Percentiles rank a stretch among this genome's conserved stretches.
These are phyloP conservation scores for Bibio marci DNA, from an alignment of 2,888 invertebrate genomes.

Conservation along the genomic window DNA sequence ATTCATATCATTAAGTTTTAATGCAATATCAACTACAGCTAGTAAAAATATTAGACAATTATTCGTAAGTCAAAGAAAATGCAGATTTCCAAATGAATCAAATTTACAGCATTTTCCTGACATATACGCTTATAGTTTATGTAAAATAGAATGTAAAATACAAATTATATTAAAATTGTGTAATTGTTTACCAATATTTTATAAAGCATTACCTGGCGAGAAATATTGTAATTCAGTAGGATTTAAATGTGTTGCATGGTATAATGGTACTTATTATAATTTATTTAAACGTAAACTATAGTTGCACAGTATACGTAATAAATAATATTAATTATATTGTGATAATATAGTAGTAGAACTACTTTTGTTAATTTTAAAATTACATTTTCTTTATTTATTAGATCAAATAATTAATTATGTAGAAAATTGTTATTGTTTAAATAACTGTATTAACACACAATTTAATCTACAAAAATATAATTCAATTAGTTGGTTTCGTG, in stretches of 20 bases:
- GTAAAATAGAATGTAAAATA: slow-evolving; percentile 10
- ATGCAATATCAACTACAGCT: slow-evolving; percentile 8
- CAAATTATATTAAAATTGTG: slow-evolving; percentile 8
- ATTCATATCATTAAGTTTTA: slow-evolving; percentile 9
- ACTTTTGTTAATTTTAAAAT: too few species aligned
- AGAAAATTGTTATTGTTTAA: slow-evolving; percentile 7
- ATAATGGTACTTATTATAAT: slow-evolving; percentile 12
- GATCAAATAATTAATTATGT: slow-evolving; percentile 5
- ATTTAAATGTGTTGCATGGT: slow-evolving; percentile 15
- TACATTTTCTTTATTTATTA: slow-evolving; percentile 5
- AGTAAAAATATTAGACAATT: slow-evolving; percentile 6
- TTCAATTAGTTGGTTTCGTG: slow-evolving; percentile 14
- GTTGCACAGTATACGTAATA: too few species aligned
- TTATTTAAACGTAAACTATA: neutral
- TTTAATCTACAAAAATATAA: slow-evolving; percentile 8
- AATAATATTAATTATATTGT: slow-evolving; percentile 1
- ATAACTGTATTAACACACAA: slow-evolving; percentile 10
- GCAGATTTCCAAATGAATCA: slow-evolving; percentile 10
- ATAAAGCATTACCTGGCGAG: slow-evolving; percentile 6
- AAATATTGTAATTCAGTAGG: slow-evolving; percentile 15
- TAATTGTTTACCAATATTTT: slow-evolving; percentile 11
- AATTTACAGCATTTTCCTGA: slow-evolving; percentile 9
- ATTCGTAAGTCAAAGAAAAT: slow-evolving; percentile 9
- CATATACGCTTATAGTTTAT: slow-evolving; percentile 9
- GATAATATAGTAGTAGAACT: too few species aligned